phyloP scores from a whole-genome alignment of 2,888 invertebrate genomes.

The Coecobrya sp. region DNA sequence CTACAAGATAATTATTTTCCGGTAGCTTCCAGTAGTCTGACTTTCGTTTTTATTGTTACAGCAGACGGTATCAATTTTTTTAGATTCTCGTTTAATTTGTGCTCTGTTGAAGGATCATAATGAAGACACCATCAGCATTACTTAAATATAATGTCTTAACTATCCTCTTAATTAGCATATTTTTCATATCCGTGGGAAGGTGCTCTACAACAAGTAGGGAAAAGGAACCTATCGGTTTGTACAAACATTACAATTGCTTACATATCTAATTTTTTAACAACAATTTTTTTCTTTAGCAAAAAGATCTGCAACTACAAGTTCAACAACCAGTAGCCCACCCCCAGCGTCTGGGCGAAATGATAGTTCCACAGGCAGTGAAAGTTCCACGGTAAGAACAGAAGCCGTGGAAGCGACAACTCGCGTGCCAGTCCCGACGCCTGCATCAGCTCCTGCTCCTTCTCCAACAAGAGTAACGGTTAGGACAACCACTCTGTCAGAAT shows the following conservation, averaged over 20 bases:
- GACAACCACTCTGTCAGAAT: conserved; percentile 62
- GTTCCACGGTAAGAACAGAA: not conserved
- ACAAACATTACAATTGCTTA: too few species aligned
- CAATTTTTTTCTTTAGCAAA: conserved; percentile 43
- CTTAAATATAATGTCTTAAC: conserved; percentile 23
- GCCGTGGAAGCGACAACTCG: conserved; percentile 28
- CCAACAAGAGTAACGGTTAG: conserved; percentile 23
- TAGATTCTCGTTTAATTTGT: not conserved
- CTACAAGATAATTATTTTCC: not conserved
- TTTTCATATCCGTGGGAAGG: conserved; percentile 43
- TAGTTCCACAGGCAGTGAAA: not conserved
- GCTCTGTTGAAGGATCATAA: not conserved
- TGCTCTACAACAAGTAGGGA: conserved; percentile 60
- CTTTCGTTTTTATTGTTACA: conserved; percentile 1
- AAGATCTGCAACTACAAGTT: not conserved
- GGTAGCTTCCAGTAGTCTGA: not conserved
- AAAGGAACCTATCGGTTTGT: not conserved
- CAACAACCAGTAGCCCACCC: not conserved
- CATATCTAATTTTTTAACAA: too few species aligned
- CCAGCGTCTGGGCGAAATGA: not conserved
- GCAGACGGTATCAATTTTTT: not conserved
- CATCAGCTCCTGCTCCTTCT: conserved; percentile 25
- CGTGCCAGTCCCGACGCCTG: not conserved
- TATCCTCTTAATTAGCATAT: conserved; percentile 14
- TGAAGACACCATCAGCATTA: not conserved